phyloP scores from a whole-genome alignment of 2,113 vertebrate genomes.

The Mungos mungo region DNA sequence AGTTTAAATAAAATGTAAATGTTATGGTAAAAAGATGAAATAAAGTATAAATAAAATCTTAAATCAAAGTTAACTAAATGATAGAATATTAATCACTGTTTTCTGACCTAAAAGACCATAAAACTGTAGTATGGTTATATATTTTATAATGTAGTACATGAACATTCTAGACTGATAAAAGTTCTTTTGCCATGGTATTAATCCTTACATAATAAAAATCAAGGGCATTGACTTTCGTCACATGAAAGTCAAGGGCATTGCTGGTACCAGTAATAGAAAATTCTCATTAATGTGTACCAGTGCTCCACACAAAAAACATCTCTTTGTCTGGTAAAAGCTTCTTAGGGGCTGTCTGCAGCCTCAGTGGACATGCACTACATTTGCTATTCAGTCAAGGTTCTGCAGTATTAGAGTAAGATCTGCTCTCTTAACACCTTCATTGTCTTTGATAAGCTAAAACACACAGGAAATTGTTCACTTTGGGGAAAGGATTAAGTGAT shows the following conservation, averaged over 20 bases:
- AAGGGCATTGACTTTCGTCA: too few relatives aligned
- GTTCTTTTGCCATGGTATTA: background rate
- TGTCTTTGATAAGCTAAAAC: constrained; percentile 50
- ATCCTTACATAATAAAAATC: background rate
- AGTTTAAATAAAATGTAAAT: background rate
- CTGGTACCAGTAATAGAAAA: background rate
- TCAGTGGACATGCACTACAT: background rate
- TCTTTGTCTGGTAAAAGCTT: background rate
- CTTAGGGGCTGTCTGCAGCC: background rate
- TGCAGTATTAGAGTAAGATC: background rate
- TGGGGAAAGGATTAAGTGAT: constrained; percentile 47
- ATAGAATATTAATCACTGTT: background rate
- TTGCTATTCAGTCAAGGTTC: constrained; percentile 24
- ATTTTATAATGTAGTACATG: background rate
- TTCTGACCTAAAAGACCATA: background rate
- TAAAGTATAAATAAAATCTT: background rate
- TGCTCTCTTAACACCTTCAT: constrained; percentile 39
- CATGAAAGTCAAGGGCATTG: background rate
- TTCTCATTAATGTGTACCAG: background rate
- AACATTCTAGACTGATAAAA: background rate
- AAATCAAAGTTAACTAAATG: background rate
- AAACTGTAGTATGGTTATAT: background rate
- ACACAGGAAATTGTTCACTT: constrained; percentile 3
- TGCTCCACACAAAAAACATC: background rate
- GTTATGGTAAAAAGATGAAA: background rate